Conservation (phyloP, 2,113 vertebrate genomes). For the Tychaedon coryphoeus region DNA sequence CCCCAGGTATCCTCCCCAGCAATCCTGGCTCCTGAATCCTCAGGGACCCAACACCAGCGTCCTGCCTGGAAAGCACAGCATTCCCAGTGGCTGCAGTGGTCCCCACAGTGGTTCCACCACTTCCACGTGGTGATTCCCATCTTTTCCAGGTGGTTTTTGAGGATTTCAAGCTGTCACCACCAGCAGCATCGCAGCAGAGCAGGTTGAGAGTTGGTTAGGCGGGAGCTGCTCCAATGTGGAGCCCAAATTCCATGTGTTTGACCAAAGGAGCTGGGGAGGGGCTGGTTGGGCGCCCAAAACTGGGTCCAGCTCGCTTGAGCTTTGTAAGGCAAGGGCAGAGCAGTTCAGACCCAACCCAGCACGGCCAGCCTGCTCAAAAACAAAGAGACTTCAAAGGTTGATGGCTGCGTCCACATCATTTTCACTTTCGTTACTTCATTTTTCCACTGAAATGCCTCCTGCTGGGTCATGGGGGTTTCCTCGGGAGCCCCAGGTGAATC, state of each 20-base stretch:
- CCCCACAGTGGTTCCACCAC: fast-evolving
- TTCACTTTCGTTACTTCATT: not conserved
- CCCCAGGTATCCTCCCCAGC: not conserved
- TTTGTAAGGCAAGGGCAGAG: not conserved
- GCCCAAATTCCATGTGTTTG: fast-evolving
- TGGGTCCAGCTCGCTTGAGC: fast-evolving
- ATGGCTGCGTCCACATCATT: fast-evolving
- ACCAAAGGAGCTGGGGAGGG: not conserved
- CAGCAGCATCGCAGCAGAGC: fast-evolving
- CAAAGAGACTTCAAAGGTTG: not conserved
- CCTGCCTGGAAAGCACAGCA: fast-evolving
- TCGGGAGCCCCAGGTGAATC: not conserved
- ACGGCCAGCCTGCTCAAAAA: not conserved
- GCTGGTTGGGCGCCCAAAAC: not conserved
- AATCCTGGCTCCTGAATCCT: not conserved
- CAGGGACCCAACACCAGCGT: fast-evolving
- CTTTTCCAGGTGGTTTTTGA: not conserved
- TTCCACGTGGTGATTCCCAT: not conserved
- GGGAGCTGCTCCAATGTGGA: fast-evolving
- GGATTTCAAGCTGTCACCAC: not conserved
- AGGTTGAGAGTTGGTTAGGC: not conserved
- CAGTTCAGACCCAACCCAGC: not conserved
- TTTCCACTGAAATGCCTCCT: not conserved
- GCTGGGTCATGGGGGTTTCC: fast-evolving
- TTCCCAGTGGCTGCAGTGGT: fast-evolving